Evolutionary conservation across 2,888 invertebrate species (phyloP).

Genomic region (Drosophila incognita): DNA sequence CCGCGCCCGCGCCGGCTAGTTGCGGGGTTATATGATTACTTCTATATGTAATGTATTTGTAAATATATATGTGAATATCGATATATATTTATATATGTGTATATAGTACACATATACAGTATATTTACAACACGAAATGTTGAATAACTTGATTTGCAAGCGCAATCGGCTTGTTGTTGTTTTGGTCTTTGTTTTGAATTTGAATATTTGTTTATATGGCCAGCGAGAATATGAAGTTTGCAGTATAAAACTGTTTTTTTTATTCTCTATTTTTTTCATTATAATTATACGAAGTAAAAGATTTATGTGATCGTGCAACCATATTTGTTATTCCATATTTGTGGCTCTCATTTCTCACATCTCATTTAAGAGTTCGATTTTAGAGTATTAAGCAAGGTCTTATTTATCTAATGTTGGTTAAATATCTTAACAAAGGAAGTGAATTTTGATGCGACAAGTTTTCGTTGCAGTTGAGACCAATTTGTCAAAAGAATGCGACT

Average conservation of each 20-base stretch:
- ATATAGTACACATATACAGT: neutral
- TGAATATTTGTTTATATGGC: slow-evolving; percentile 12
- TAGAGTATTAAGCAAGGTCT: neutral
- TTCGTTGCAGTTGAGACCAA: neutral
- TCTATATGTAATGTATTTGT: neutral
- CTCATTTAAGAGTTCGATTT: neutral
- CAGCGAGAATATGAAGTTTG: slow-evolving; percentile 4
- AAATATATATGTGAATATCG: neutral
- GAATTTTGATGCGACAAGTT: neutral
- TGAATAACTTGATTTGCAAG: slow-evolving; percentile 70
- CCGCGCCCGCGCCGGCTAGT: neutral
- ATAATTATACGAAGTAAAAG: neutral
- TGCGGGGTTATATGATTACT: slow-evolving; percentile 3
- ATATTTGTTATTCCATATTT: neutral
- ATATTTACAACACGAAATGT: slow-evolving; percentile 55
- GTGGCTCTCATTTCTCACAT: neutral
- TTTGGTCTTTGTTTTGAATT: slow-evolving; percentile 13
- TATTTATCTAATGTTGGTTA: neutral
- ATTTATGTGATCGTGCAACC: neutral
- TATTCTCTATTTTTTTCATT: neutral
- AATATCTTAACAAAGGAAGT: neutral
- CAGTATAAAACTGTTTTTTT: too few species aligned
- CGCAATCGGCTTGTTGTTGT: slow-evolving; percentile 25
- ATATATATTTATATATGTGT: neutral
- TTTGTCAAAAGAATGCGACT: neutral